Conservation (phyloP, 2,797 vertebrate genomes). For the Acridotheres tristis region DNA sequence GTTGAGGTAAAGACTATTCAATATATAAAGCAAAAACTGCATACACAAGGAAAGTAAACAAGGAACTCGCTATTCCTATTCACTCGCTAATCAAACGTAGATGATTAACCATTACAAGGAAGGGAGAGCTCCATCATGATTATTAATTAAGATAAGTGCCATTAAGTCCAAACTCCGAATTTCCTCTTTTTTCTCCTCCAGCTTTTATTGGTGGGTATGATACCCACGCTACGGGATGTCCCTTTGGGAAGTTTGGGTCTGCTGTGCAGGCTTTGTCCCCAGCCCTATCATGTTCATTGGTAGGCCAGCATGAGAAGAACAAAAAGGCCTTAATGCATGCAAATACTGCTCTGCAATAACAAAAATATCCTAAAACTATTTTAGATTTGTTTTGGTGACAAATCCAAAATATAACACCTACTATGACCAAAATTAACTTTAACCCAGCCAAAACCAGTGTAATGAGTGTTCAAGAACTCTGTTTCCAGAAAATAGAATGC, state of each 20-base stretch:
- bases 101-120: background rate
- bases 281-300: rapidly evolving
- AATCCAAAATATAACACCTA: background rate
- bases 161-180: background rate
- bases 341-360: background rate
- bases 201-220: background rate
- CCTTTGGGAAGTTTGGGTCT: background rate
- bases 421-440: background rate
- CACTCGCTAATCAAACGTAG: rapidly evolving
- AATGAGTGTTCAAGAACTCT: background rate
- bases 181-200: background rate
- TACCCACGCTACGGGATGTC: rapidly evolving
- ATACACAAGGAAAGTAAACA: background rate
- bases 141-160: background rate
- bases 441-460: background rate
- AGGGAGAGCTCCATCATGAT: rapidly evolving
- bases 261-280: background rate
- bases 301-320: background rate
- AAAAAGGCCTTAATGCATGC: background rate
- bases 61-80: background rate
- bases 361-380: background rate
- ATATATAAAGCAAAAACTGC: background rate
- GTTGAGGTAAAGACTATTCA: background rate
- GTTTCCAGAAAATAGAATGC: background rate
- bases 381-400: background rate